Conservation (phyloP, 2,113 vertebrate genomes). For the Prunella fulvescens region DNA sequence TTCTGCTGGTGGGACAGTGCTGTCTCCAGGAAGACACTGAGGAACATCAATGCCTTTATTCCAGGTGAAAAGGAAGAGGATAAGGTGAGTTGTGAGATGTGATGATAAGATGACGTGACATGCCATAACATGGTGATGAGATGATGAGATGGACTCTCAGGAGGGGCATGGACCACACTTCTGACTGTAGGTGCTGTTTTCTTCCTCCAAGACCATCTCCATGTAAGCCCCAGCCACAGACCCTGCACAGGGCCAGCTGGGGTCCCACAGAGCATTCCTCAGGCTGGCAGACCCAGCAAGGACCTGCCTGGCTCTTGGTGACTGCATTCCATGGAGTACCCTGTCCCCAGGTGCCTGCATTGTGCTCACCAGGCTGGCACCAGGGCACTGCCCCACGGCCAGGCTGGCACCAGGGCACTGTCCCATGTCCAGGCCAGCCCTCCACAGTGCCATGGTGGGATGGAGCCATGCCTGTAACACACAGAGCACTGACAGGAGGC, state of each 20-base stretch:
- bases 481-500: neutral
- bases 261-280: neutral
- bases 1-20: neutral
- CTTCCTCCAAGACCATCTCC: neutral
- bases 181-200: neutral
- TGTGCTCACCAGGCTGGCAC: accelerated
- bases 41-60: neutral
- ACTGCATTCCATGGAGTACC: accelerated
- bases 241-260: neutral
- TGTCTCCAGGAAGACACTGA: neutral
- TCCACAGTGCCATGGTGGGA: neutral
- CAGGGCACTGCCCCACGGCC: accelerated
- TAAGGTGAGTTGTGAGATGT: neutral
- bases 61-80: neutral
- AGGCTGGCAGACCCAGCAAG: neutral
- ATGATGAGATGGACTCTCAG: neutral
- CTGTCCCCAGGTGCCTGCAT: neutral
- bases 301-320: neutral
- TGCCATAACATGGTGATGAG: neutral
- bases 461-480: neutral
- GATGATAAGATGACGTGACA: neutral
- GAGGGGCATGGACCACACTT: neutral
- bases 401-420: too few relatives aligned
- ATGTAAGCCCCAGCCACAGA: accelerated
- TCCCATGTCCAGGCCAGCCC: neutral